phyloP scores from a whole-genome alignment of 2,113 vertebrate species.

The Stomatorhinus ivindoensis region DNA sequence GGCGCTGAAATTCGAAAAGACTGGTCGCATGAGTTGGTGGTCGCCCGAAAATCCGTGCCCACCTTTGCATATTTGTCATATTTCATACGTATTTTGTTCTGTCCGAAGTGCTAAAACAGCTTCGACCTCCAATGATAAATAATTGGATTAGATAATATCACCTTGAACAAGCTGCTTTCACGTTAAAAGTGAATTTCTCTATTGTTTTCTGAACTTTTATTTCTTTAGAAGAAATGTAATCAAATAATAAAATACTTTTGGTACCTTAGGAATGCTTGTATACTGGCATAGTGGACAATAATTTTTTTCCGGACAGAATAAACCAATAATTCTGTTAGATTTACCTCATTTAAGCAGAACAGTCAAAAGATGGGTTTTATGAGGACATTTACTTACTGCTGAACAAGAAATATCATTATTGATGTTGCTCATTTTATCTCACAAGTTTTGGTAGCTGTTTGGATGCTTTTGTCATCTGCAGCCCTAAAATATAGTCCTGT shows the following conservation, averaged over 20 bases:
- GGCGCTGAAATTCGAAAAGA: constrained; percentile 21
- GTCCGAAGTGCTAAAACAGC: background rate
- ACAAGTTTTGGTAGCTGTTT: constrained; percentile 12
- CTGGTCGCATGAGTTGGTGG: background rate
- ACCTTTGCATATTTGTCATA: background rate
- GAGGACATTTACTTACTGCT: background rate
- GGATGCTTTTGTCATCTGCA: constrained; percentile 4
- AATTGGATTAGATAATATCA: background rate
- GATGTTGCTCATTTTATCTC: background rate
- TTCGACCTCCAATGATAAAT: background rate
- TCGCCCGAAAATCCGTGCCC: background rate
- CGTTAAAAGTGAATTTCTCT: background rate
- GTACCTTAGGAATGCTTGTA: background rate
- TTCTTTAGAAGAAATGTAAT: background rate
- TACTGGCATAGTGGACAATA: background rate
- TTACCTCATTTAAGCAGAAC: background rate
- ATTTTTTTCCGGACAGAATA: background rate
- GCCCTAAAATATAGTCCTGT: constrained; percentile 1
- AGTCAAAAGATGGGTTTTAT: background rate
- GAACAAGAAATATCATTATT: background rate
- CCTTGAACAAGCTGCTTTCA: background rate
- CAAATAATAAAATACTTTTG: background rate
- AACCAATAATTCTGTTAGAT: background rate
- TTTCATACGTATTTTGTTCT: background rate
- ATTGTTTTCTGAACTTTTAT: background rate